A percentile compares a stretch with the other conserved stretches of the same genome.
Conservation (phyloP, 2,113 vertebrate species). For the Elaphurus davidianus region DNA sequence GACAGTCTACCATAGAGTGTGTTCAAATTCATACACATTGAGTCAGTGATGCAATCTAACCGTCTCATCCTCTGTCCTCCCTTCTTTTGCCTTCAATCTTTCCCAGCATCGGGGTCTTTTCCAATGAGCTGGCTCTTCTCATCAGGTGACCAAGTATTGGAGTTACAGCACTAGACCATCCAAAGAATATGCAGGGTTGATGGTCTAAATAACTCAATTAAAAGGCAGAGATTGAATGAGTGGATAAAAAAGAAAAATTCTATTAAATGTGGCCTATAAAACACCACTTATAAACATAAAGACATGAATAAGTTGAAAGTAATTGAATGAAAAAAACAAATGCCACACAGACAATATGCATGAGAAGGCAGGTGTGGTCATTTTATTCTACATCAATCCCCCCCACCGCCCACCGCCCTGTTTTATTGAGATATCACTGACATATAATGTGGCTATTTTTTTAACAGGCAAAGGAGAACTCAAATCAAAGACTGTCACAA, state of each 20-base stretch:
- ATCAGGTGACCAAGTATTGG: neutral
- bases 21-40: neutral
- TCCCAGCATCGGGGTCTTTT: neutral
- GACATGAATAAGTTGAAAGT: neutral
- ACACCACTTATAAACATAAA: neutral
- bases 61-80: neutral
- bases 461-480: neutral
- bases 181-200: neutral
- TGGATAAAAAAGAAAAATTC: neutral
- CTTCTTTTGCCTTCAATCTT: neutral
- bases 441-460: neutral
- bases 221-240: neutral
- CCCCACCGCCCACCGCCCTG: neutral
- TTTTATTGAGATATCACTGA: neutral
- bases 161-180: neutral
- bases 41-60: neutral
- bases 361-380: neutral
- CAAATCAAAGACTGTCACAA: neutral
- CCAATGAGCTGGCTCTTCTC: neutral
- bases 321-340: neutral
- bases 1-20: neutral
- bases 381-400: neutral
- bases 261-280: neutral
- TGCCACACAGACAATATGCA: neutral
- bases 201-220: neutral